Conservation (phyloP, 2,113 vertebrate genomes). For the Lipotes vexillifer region DNA sequence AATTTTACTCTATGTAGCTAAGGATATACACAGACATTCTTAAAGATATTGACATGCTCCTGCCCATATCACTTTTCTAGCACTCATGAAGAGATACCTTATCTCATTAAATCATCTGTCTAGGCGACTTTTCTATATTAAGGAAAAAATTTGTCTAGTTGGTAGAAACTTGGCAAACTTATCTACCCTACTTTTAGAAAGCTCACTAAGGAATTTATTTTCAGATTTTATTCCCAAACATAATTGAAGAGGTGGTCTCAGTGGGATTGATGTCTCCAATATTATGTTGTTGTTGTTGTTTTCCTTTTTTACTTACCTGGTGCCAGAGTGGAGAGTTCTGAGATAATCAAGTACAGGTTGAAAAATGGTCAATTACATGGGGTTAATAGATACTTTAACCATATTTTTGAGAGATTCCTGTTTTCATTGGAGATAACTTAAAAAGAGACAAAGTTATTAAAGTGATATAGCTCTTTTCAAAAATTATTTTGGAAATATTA, state of each 20-base stretch:
- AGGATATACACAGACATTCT: not conserved
- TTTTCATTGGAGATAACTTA: not conserved
- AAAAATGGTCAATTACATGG: not conserved
- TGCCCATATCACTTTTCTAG: not conserved
- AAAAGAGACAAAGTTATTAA: not conserved
- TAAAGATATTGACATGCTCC: not conserved
- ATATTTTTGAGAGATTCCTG: not conserved
- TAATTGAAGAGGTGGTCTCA: not conserved
- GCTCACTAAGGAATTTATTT: not conserved
- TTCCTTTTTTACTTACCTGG: not conserved
- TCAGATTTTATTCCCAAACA: not conserved
- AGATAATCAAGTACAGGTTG: not conserved
- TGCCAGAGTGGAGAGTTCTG: not conserved
- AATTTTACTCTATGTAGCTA: not conserved
- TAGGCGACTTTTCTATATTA: not conserved
- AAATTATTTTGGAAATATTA: not conserved
- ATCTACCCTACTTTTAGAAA: not conserved
- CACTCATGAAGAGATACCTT: not conserved
- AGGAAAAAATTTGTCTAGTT: not conserved
- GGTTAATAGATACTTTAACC: not conserved
- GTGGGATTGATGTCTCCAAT: not conserved
- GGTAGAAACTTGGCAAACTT: not conserved
- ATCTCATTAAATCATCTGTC: not conserved
- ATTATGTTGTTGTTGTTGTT: not conserved
- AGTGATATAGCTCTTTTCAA: not conserved